Percentiles rank a stretch among this genome's conserved stretches.
Evolutionary conservation across 2,888 invertebrate genomes (phyloP).

Genomic region (Macrophya alboannulata): DNA sequence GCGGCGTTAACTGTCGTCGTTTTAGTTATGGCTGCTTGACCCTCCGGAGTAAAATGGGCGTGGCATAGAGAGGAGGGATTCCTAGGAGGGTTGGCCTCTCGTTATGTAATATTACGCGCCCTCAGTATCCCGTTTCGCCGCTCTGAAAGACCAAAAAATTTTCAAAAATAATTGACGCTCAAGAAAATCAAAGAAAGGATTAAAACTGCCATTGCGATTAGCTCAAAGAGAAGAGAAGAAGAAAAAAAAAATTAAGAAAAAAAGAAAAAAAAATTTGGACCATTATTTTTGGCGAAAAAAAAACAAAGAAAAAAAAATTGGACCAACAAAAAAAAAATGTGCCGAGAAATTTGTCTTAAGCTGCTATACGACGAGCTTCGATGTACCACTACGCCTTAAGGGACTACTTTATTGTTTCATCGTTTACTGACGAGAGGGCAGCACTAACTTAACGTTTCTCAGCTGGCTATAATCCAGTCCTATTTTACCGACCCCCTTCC

Average conservation of each 20-base stretch:
- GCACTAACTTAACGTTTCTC: constrained; percentile 67
- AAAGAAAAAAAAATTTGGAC: not conserved
- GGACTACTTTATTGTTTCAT: constrained; percentile 69
- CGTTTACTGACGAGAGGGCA: constrained; percentile 73
- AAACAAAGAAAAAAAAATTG: not conserved
- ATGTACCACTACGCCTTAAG: constrained; percentile 68
- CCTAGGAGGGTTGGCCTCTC: constrained; percentile 39
- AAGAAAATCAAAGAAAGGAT: not conserved
- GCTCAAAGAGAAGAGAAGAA: not conserved
- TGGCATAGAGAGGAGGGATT: constrained; percentile 66
- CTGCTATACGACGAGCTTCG: not conserved
- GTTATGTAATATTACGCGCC: constrained; percentile 48
- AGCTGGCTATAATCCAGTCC: constrained; percentile 64
- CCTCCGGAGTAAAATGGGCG: constrained; percentile 75
- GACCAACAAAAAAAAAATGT: not conserved
- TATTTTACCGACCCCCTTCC: constrained; percentile 74
- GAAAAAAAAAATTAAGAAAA: not conserved
- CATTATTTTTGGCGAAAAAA: not conserved
- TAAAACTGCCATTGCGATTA: not conserved
- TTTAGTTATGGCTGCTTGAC: constrained; percentile 79
- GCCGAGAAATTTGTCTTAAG: not conserved
- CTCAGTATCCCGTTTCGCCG: not conserved
- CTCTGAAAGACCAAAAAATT: not conserved
- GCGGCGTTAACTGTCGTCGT: constrained; percentile 74
- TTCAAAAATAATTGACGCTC: not conserved